Base-by-base conservation (phyloP, 2,888 invertebrate species). In the Lasioglossum lativentre region DNA sequence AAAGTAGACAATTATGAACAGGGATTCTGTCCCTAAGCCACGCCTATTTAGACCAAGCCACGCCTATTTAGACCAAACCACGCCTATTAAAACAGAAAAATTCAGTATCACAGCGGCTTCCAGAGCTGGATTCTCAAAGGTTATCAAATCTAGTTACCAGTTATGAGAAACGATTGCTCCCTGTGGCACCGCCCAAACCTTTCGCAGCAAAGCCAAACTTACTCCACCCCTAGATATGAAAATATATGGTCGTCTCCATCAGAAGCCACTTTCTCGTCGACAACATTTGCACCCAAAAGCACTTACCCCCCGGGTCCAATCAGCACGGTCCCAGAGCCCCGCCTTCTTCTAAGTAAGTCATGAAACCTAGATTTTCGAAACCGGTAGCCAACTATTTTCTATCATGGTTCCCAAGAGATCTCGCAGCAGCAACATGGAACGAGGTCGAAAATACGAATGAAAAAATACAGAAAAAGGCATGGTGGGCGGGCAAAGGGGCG, bases 401-500 rank as follows among this genome's bases (percentile, higher is more conserved):
- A 82, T 82, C 66, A 27, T 6, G 74, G 77, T 71, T 81, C 84
- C 82, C 86, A 79, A 72, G 78, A 82, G 81, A 89, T 81, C 80
- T 77, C 77, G 78, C 38, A 27, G 56, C 56, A 10, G 8, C 10
- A 1, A 19, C 42, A 16, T 4, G 19, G 30, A 27, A 66, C 19
- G 19, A 10, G 3, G 23, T 23, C 14, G 45, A 12, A 10, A n/a
- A n/a, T 10, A 10, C 52, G 8, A 1, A n/a, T 10, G 52, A 52
- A 52, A 52, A 52, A 52, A 52, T 52, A 23, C 3, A n/a, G 76
- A 74, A 66, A 34, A 19, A 8, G 27, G 16, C 4, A 0, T 4
- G 27, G 4, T 14, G 59, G 27, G 27, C 1, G 59, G 14, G 63
- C 30, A 34, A 30, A 6, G 63, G 30, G 63, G 30, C 16, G 27